Percentiles rank a stretch among this genome's conserved stretches.
Evolutionary conservation across 2,797 vertebrate genomes (phyloP).

Genomic region (Diglossa cyanea): DNA sequence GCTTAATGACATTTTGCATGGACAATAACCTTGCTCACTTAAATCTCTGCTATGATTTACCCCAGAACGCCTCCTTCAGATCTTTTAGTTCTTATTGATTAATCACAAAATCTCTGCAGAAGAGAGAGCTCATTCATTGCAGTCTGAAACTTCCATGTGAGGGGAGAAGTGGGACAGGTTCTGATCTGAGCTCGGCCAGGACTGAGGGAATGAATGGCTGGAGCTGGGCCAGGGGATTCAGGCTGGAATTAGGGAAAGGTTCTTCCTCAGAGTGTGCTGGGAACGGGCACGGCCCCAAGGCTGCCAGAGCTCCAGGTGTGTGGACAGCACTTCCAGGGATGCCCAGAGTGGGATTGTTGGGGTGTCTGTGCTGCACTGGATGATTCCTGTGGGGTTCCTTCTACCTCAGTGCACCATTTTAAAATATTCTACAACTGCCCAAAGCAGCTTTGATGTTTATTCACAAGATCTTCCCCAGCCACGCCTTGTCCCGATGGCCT

Average conservation of each 20-base stretch:
- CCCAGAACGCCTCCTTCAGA: neutral
- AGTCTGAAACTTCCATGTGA: neutral
- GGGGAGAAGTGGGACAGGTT: fast-evolving
- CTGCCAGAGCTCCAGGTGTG: neutral
- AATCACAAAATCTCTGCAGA: neutral
- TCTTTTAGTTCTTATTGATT: neutral
- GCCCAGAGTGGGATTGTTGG: neutral
- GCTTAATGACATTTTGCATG: neutral
- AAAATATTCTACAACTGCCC: fast-evolving
- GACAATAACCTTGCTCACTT: fast-evolving
- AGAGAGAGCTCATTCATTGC: neutral
- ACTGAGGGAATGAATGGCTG: too few species aligned
- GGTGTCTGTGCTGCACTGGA: neutral
- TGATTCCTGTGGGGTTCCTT: neutral
- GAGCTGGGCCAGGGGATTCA: neutral
- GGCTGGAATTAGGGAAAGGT: neutral
- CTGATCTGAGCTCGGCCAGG: neutral
- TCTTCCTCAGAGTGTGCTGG: neutral
- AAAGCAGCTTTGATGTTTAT: neutral
- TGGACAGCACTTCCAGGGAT: neutral
- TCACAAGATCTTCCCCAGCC: neutral
- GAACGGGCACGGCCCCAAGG: fast-evolving
- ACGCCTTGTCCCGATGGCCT: fast-evolving
- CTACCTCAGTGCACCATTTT: neutral
- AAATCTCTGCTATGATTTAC: neutral